Conservation (phyloP, 2,888 invertebrate species). For the Tyria jacobaeae region DNA sequence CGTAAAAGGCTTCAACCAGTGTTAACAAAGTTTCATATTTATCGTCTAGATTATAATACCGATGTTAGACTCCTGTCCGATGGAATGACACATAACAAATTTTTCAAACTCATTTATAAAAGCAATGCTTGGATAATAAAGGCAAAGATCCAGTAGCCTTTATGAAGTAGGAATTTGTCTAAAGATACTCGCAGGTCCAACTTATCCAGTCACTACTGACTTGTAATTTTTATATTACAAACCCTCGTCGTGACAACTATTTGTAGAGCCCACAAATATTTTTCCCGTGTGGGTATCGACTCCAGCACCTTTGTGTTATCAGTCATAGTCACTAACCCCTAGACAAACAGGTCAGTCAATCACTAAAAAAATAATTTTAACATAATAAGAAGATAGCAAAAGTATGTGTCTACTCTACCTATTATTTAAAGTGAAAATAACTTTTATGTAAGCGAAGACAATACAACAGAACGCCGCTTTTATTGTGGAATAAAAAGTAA, state of each 20-base stretch:
- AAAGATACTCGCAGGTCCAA: background rate
- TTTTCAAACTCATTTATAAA: background rate
- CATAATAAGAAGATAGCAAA: background rate
- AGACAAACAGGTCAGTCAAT: too few relatives aligned
- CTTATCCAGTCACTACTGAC: too few relatives aligned
- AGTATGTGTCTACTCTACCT: background rate
- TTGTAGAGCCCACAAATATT: too few relatives aligned
- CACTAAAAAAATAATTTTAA: too few relatives aligned
- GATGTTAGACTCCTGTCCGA: background rate
- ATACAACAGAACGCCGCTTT: background rate
- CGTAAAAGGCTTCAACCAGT: background rate
- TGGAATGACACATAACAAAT: background rate
- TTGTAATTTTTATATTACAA: too few relatives aligned
- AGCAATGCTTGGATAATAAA: background rate
- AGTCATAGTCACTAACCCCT: too few relatives aligned
- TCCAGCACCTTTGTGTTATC: too few relatives aligned
- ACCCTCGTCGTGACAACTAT: too few relatives aligned
- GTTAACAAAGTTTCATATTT: background rate
- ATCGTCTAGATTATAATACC: background rate
- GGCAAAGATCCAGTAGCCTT: background rate
- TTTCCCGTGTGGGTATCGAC: too few relatives aligned
- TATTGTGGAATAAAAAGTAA: background rate
- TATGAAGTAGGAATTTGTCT: background rate
- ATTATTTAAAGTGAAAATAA: background rate
- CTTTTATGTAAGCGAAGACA: background rate